phyloP scores from a whole-genome alignment of 2,113 vertebrate genomes.

The Cochlearius cochlearius region DNA sequence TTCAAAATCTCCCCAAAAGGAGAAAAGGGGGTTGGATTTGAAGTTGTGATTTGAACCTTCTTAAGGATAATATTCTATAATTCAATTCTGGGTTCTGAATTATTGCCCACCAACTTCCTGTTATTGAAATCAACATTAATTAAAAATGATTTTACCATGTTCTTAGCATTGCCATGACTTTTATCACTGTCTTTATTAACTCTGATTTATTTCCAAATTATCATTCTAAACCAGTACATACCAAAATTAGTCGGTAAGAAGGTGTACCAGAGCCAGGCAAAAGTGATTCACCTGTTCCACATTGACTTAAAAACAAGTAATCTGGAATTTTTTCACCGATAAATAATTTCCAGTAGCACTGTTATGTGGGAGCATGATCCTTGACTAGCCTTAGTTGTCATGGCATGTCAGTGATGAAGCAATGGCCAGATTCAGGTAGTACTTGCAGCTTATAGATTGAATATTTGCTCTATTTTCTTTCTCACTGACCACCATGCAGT shows the following conservation, averaged over 20 bases:
- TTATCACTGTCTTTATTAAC: background rate
- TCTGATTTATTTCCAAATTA: background rate
- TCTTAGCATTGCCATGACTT: background rate
- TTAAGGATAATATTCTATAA: background rate
- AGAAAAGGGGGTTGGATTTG: background rate
- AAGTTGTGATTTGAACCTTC: background rate
- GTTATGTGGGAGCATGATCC: background rate
- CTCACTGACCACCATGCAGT: background rate
- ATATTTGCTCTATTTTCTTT: background rate
- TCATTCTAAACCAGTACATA: background rate
- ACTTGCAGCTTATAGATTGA: background rate
- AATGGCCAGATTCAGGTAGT: background rate
- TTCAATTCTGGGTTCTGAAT: background rate
- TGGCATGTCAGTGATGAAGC: background rate
- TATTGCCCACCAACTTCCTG: background rate
- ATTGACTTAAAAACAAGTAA: background rate
- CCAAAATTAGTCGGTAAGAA: background rate
- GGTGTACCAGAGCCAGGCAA: background rate
- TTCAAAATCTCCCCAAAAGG: background rate
- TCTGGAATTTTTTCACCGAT: background rate
- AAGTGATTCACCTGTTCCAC: constrained; percentile 35
- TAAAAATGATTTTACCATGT: background rate
- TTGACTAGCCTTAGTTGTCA: background rate
- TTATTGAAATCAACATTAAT: background rate
- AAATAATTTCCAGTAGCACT: background rate